Conservation (phyloP, 2,888 invertebrate species). For the Caenorhabditis becei region DNA sequence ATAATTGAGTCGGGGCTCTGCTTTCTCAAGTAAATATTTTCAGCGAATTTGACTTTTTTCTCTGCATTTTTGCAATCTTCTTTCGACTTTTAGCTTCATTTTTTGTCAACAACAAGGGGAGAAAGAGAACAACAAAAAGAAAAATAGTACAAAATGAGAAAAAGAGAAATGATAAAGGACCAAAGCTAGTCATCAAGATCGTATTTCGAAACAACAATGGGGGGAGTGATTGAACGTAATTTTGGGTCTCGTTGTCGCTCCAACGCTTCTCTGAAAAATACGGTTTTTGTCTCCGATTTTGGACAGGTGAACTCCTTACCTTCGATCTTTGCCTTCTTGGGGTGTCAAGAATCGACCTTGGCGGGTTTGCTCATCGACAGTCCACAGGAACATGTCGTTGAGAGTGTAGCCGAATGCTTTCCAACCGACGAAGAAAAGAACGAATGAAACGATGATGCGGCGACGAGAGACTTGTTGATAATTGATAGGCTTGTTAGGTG, state of each 20-base stretch:
- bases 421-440: slow-evolving; percentile 77
- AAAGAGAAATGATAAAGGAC: slow-evolving; percentile 23
- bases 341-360: slow-evolving; percentile 70
- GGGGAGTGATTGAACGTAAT: slow-evolving; percentile 34
- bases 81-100: slow-evolving; percentile 19
- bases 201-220: slow-evolving; percentile 55
- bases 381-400: slow-evolving; percentile 74
- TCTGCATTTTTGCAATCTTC: background rate
- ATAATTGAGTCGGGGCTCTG: background rate
- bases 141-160: slow-evolving; percentile 10
- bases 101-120: slow-evolving; percentile 41
- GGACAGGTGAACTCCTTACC: slow-evolving; percentile 30
- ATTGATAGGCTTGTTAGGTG: slow-evolving; percentile 68
- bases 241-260: slow-evolving; percentile 64
- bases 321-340: slow-evolving; percentile 69
- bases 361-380: slow-evolving; percentile 69
- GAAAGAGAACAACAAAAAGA: slow-evolving; percentile 19
- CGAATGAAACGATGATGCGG: slow-evolving; percentile 75
- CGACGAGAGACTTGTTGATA: slow-evolving; percentile 75
- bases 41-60: slow-evolving; percentile 16
- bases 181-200: slow-evolving; percentile 71
- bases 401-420: slow-evolving; percentile 74
- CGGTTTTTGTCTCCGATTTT: background rate
- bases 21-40: slow-evolving; percentile 18
- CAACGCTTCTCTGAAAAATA: slow-evolving; percentile 62